phyloP scores from a whole-genome alignment of 2,113 vertebrate genomes.

The Chloroceryle aenea region DNA sequence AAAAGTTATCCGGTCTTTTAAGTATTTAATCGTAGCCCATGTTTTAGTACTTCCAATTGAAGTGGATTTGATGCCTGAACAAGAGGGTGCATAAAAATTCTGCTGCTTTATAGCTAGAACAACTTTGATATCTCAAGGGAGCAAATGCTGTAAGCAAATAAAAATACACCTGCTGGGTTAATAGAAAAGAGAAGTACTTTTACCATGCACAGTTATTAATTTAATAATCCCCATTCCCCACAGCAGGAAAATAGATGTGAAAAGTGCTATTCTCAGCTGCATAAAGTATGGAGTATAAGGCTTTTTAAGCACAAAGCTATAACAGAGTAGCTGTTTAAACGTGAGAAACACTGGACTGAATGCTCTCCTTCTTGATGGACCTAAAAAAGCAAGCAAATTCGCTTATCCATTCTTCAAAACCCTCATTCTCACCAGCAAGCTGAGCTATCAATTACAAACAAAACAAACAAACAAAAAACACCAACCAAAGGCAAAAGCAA shows the following conservation, averaged over 20 bases:
- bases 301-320: neutral
- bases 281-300: neutral
- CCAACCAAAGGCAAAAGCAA: neutral
- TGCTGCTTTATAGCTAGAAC: neutral
- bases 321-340: neutral
- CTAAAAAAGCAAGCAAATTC: neutral
- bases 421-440: neutral
- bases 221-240: neutral
- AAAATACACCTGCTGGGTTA: neutral
- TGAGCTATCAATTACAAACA: neutral
- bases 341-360: neutral
- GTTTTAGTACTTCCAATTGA: neutral
- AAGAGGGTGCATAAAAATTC: neutral
- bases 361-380: neutral
- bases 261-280: neutral
- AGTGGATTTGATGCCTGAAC: neutral
- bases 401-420: neutral
- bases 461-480: neutral
- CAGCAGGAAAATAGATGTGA: neutral
- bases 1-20: neutral
- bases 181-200: neutral
- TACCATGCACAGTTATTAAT: neutral
- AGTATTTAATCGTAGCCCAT: neutral
- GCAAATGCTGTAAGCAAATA: neutral
- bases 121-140: neutral